Percentiles rank a stretch among this genome's conserved stretches.
phyloP scores from a whole-genome alignment of 2,888 invertebrate genomes.

The Tachystola acroxantha region DNA sequence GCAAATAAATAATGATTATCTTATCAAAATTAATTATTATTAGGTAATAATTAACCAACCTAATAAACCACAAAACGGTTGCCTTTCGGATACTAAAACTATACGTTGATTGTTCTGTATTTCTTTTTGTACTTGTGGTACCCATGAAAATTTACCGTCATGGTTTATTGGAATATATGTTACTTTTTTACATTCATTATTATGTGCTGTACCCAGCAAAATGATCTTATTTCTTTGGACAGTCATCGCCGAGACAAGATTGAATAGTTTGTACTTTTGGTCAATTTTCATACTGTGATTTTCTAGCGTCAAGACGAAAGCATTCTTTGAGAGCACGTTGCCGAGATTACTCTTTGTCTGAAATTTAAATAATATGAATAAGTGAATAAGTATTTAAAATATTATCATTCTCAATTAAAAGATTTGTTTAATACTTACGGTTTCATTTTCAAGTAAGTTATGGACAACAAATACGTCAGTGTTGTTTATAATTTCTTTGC shows the following conservation, averaged over 20 bases:
- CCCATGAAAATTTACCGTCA: conserved; percentile 41
- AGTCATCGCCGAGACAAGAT: conserved; percentile 34
- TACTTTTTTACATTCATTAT: conserved; percentile 15
- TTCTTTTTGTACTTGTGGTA: conserved; percentile 31
- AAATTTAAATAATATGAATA: conserved; percentile 14
- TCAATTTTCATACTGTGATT: conserved; percentile 25
- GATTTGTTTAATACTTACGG: conserved; percentile 29
- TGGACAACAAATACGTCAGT: conserved; percentile 33
- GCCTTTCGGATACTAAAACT: conserved; percentile 39
- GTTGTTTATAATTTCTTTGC: conserved; percentile 14
- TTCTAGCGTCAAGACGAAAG: conserved; percentile 38
- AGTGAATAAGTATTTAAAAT: neutral
- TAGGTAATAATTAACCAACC: conserved; percentile 23
- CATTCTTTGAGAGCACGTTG: conserved; percentile 22
- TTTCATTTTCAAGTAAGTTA: conserved; percentile 30
- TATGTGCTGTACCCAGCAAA: conserved; percentile 30
- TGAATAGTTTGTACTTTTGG: conserved; percentile 27
- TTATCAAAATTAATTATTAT: too few species aligned
- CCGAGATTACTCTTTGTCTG: conserved; percentile 37
- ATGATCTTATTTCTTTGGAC: conserved; percentile 32
- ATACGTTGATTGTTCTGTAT: conserved; percentile 33
- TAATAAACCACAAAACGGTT: conserved; percentile 38
- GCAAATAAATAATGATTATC: too few species aligned
- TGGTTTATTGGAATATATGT: conserved; percentile 33
- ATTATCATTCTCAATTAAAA: conserved; percentile 34